Evolutionary conservation across 1,140 invertebrate species (phyloP).

Genomic region (Papilio dardanus): DNA sequence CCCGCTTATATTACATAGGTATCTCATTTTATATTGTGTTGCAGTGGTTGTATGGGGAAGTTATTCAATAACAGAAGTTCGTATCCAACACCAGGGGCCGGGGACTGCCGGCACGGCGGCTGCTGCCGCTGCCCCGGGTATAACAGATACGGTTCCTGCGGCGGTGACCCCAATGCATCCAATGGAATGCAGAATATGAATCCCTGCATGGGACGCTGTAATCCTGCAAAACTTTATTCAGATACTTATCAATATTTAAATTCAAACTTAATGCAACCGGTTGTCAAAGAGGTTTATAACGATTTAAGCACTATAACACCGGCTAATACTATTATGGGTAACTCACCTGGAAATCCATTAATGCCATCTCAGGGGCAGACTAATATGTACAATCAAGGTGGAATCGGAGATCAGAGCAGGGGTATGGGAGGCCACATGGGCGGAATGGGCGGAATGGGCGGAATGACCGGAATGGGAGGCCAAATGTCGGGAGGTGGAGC

Average conservation of each 20-base stretch:
- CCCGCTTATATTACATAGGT: neutral
- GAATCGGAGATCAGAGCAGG: slow-evolving; percentile 2
- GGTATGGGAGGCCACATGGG: slow-evolving; percentile 1
- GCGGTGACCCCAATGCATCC: slow-evolving; percentile 49
- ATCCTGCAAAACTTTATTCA: slow-evolving; percentile 63
- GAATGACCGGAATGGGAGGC: slow-evolving; percentile 30
- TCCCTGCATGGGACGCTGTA: slow-evolving; percentile 62
- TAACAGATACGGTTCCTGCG: slow-evolving; percentile 36
- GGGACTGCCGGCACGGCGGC: slow-evolving; percentile 49
- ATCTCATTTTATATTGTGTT: slow-evolving; percentile 40
- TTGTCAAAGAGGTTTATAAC: slow-evolving; percentile 70
- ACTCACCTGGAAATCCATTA: slow-evolving; percentile 40
- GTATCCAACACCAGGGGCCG: slow-evolving; percentile 40
- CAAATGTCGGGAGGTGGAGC: slow-evolving; percentile 14
- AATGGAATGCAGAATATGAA: slow-evolving; percentile 44
- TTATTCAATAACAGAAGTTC: slow-evolving; percentile 56
- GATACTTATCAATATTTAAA: slow-evolving; percentile 71
- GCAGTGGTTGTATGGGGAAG: slow-evolving; percentile 77
- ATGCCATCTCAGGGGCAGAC: slow-evolving; percentile 14
- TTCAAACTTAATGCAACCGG: slow-evolving; percentile 69
- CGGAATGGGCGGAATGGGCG: slow-evolving; percentile 1
- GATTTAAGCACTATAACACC: slow-evolving; percentile 68
- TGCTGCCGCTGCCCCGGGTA: slow-evolving; percentile 45
- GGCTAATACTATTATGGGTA: slow-evolving; percentile 65
- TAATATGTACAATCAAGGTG: slow-evolving; percentile 22